Conservation (phyloP, 2,888 invertebrate species). For the Theodoxus fluviatilis region DNA sequence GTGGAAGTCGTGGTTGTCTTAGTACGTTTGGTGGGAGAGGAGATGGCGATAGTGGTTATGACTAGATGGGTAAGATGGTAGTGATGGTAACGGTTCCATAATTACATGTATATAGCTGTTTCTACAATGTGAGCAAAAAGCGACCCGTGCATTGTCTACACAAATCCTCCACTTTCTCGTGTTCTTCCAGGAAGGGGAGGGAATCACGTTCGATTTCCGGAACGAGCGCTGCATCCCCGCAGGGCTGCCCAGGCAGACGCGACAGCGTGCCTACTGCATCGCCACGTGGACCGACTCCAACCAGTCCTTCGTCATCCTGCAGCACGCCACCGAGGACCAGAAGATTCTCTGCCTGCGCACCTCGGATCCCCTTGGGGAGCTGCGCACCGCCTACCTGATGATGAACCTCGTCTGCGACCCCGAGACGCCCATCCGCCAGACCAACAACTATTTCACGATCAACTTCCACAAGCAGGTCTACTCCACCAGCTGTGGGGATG, state of each 20-base stretch:
- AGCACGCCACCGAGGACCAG: conserved; percentile 28
- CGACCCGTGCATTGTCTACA: too few relatives aligned
- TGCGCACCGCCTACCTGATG: conserved; percentile 44
- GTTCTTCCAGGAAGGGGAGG: conserved; percentile 46
- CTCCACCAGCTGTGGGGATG: conserved; percentile 46
- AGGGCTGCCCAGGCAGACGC: conserved; percentile 33
- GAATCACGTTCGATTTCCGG: conserved; percentile 50
- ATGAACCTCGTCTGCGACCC: conserved; percentile 51
- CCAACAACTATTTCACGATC: conserved; percentile 33
- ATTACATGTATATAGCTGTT: too few relatives aligned
- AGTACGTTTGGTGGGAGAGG: too few relatives aligned
- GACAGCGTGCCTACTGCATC: conserved; percentile 42
- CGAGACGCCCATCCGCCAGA: conserved; percentile 22
- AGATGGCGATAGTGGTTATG: too few relatives aligned
- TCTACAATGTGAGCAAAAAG: too few relatives aligned
- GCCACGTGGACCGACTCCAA: conserved; percentile 45
- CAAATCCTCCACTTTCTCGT: too few relatives aligned
- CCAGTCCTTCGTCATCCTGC: conserved; percentile 45
- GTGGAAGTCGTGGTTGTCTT: too few relatives aligned
- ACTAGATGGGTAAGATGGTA: too few relatives aligned
- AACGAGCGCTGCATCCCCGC: conserved; percentile 39
- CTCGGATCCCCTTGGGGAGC: conserved; percentile 38
- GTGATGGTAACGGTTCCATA: too few relatives aligned
- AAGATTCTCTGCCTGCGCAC: conserved; percentile 45
- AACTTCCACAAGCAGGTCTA: conserved; percentile 30